A percentile compares a stretch with the other conserved stretches of the same genome.
These are phyloP conservation scores for Tupiocoris notatus DNA, from an alignment of 2,888 invertebrate genomes.

Conservation along the genomic window DNA sequence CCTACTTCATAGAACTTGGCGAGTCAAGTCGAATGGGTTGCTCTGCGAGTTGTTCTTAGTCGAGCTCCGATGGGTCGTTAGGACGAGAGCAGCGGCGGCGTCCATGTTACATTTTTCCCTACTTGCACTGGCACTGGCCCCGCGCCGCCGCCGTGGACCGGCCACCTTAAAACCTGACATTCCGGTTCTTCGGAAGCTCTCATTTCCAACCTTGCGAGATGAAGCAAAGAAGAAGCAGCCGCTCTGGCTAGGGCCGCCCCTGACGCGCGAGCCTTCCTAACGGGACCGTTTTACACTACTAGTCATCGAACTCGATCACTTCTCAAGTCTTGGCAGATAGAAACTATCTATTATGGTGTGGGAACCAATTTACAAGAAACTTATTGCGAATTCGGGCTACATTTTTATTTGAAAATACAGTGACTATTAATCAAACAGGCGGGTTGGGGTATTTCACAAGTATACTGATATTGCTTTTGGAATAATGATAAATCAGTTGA, in stretches of 20 bases:
- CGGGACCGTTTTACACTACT: constrained; percentile 30
- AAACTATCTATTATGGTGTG: no score
- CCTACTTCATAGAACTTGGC: constrained; percentile 16
- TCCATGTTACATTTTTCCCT: constrained; percentile 40
- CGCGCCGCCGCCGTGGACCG: constrained; percentile 12
- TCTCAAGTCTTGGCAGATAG: no score
- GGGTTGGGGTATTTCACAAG: no score
- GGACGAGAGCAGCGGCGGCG: constrained; percentile 3
- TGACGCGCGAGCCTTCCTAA: constrained; percentile 25
- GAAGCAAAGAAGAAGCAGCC: background rate
- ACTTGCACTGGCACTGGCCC: background rate
- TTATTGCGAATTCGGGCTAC: no score
- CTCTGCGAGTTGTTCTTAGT: background rate
- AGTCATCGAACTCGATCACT: constrained; percentile 30
- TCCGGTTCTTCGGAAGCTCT: constrained; percentile 42
- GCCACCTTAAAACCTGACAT: constrained; percentile 40
- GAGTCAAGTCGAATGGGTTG: constrained; percentile 1
- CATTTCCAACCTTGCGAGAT: constrained; percentile 21
- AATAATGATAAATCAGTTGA: no score
- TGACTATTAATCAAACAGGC: no score
- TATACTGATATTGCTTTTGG: no score
- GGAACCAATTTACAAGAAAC: no score
- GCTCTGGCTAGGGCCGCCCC: background rate
- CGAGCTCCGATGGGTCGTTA: constrained; percentile 29
- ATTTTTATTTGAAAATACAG: no score